Conservation (phyloP, 2,113 vertebrate genomes). For the Myotis lucifugus region DNA sequence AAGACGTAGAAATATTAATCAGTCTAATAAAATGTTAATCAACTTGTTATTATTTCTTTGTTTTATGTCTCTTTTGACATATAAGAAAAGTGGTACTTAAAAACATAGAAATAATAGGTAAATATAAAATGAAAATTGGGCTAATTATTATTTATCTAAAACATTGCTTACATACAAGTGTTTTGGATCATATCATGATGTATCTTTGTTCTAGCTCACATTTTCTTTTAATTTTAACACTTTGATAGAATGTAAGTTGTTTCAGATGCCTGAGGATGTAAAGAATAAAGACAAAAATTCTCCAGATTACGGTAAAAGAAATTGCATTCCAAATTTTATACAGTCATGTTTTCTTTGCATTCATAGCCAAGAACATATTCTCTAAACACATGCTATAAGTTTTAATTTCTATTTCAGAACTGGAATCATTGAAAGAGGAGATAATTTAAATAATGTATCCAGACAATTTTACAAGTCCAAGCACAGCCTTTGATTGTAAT, state of each 20-base stretch:
- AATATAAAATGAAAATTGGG: neutral
- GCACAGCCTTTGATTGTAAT: neutral
- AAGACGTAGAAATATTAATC: neutral
- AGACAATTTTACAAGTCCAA: neutral
- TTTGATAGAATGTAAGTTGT: neutral
- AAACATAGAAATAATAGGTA: neutral
- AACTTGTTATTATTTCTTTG: neutral
- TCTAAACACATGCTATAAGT: neutral
- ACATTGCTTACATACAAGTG: neutral
- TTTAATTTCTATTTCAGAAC: neutral
- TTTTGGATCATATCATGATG: neutral
- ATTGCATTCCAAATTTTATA: neutral
- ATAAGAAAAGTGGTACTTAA: neutral
- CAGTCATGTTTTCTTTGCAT: neutral
- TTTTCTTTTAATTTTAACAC: slow-evolving; percentile 5
- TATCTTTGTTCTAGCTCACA: neutral
- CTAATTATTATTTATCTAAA: neutral
- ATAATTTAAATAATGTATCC: neutral
- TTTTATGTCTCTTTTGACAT: neutral
- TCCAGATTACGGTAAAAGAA: neutral
- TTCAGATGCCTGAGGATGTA: neutral
- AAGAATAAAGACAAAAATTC: neutral
- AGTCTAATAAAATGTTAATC: neutral
- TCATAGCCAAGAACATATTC: neutral
- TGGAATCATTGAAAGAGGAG: neutral